A percentile compares a stretch with the other conserved stretches of the same genome.
Evolutionary conservation across 2,113 vertebrate species (phyloP).

Genomic region (Proteles cristata): DNA sequence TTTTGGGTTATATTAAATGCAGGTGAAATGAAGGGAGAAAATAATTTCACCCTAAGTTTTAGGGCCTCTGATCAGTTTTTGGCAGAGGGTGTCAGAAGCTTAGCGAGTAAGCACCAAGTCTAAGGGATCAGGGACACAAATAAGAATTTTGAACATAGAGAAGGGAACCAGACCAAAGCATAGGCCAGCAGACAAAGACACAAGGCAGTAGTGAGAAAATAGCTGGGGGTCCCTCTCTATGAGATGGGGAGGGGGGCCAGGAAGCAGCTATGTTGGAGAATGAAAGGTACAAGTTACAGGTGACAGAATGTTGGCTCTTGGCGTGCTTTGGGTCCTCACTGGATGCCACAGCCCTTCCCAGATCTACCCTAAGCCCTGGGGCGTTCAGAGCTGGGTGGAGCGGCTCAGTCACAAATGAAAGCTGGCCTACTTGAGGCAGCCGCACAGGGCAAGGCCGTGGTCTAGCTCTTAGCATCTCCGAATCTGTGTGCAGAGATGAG

Average conservation of each 20-base stretch:
- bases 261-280: background rate
- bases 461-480: fast-evolving
- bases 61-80: background rate
- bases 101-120: background rate
- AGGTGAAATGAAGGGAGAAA: background rate
- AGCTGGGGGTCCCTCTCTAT: fast-evolving
- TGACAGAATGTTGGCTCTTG: background rate
- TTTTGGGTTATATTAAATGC: background rate
- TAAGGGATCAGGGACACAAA: background rate
- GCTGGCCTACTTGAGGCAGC: background rate
- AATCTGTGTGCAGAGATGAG: background rate
- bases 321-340: background rate
- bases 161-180: background rate
- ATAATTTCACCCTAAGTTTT: background rate
- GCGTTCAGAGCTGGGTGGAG: background rate
- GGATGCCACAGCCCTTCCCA: background rate
- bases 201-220: background rate
- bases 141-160: background rate
- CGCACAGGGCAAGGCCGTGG: background rate
- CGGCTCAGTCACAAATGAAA: background rate
- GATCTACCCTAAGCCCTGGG: background rate
- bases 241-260: too few species aligned
- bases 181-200: background rate
- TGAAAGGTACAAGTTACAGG: background rate
- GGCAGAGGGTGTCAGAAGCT: background rate